Percentiles rank a stretch among this genome's conserved stretches.
Evolutionary conservation across 2,888 invertebrate species (phyloP).

Genomic region (Brassicogethes aeneus): DNA sequence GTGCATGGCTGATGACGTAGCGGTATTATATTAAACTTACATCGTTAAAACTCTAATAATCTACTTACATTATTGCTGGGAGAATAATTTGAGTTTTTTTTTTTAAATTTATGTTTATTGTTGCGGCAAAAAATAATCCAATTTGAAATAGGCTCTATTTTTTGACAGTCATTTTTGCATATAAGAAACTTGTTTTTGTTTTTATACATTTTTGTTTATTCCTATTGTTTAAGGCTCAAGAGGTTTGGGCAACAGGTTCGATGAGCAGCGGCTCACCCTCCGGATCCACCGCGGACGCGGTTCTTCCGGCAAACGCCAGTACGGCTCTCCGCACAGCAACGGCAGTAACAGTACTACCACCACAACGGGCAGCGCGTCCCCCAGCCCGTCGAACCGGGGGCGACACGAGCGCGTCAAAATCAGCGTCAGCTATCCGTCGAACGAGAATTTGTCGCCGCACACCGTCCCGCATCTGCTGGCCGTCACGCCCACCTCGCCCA

Average conservation of each 20-base stretch:
- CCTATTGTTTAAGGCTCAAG: slow-evolving; percentile 51
- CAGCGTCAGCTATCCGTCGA: slow-evolving; percentile 77
- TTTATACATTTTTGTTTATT: too few species aligned
- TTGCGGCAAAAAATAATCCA: too few species aligned
- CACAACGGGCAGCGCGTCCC: slow-evolving; percentile 55
- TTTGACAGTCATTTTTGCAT: too few species aligned
- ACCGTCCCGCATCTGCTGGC: slow-evolving; percentile 31
- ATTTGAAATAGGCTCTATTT: too few species aligned
- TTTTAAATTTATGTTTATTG: too few species aligned
- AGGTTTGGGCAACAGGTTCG: slow-evolving; percentile 67
- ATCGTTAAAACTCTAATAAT: too few species aligned
- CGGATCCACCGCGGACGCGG: slow-evolving; percentile 84
- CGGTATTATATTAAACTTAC: too few species aligned
- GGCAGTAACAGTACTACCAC: slow-evolving; percentile 64
- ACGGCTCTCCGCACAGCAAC: slow-evolving; percentile 58
- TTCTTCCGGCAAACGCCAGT: slow-evolving; percentile 45
- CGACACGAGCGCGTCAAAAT: slow-evolving; percentile 76
- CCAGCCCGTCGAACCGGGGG: slow-evolving; percentile 47
- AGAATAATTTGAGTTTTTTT: too few species aligned
- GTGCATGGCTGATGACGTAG: too few species aligned
- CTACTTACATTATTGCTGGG: too few species aligned
- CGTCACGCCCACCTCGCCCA: slow-evolving; percentile 37
- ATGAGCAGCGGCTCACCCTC: slow-evolving; percentile 82
- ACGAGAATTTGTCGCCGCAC: slow-evolving; percentile 48
- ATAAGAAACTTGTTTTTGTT: too few species aligned